Evolutionary conservation across 2,113 vertebrate species (phyloP).

Genomic region (Panthera uncia): DNA sequence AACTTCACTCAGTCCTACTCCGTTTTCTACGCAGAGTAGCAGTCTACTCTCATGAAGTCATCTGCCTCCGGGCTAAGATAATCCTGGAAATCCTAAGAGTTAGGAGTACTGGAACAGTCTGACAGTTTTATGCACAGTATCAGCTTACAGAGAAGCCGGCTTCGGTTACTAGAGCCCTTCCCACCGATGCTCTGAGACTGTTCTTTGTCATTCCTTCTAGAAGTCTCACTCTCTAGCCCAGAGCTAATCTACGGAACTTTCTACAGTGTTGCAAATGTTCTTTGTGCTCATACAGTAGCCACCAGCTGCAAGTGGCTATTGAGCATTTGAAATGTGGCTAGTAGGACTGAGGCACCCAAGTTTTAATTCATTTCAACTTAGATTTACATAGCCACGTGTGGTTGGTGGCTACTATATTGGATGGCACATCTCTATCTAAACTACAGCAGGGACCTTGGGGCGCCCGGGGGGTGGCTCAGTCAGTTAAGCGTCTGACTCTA

Average conservation of each 20-base stretch:
- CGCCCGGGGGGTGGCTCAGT: no score
- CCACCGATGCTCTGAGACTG: not conserved
- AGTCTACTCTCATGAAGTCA: not conserved
- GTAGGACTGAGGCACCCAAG: not conserved
- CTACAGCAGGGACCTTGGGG: not conserved
- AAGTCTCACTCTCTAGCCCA: not conserved
- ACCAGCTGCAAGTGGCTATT: not conserved
- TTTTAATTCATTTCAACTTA: not conserved
- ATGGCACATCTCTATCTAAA: not conserved
- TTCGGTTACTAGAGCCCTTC: not conserved
- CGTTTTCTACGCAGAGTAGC: not conserved
- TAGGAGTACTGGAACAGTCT: not conserved
- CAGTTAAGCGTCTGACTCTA: no score
- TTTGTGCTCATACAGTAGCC: not conserved
- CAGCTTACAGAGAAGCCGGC: not conserved
- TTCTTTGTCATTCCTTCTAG: not conserved
- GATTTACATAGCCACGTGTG: constrained; percentile 8
- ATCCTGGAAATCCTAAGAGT: not conserved
- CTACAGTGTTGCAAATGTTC: not conserved
- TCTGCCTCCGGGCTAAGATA: not conserved
- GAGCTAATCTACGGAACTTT: not conserved
- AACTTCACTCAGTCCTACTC: not conserved
- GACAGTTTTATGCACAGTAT: not conserved
- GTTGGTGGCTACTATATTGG: not conserved
- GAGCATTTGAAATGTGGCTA: not conserved